These are phyloP conservation scores for Enteromius argenteus DNA, from an alignment of 2,797 vertebrate genomes.

Conservation along the genomic window DNA sequence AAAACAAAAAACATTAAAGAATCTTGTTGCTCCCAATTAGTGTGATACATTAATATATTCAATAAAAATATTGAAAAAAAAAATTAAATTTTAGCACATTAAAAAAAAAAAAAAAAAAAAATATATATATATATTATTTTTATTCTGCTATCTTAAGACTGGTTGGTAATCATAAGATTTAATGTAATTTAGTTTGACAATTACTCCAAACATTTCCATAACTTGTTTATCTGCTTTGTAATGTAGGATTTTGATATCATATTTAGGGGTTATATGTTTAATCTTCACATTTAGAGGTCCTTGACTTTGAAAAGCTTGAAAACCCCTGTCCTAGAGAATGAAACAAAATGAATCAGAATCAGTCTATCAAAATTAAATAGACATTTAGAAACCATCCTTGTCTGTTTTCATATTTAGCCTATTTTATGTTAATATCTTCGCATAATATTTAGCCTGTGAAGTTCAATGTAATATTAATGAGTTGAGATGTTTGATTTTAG, in stretches of 20 bases:
- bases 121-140: background rate
- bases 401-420: background rate
- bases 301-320: background rate
- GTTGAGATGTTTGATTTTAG: background rate
- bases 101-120: too few relatives aligned
- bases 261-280: background rate
- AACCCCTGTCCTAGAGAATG: background rate
- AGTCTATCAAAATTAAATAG: background rate
- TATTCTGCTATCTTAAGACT: background rate
- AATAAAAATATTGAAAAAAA: background rate
- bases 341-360: background rate
- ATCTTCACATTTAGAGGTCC: background rate
- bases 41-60: background rate
- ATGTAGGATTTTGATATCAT: background rate
- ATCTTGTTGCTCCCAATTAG: background rate
- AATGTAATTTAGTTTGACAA: background rate
- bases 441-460: background rate
- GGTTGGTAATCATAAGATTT: background rate
- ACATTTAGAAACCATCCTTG: background rate
- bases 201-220: background rate
- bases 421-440: background rate
- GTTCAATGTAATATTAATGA: background rate
- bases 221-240: background rate
- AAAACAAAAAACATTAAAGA: too few relatives aligned
- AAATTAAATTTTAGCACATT: background rate